A percentile compares a stretch with the other conserved stretches of the same genome.
Conservation (phyloP, 2,888 invertebrate species). For the Acrobasis consociella region DNA sequence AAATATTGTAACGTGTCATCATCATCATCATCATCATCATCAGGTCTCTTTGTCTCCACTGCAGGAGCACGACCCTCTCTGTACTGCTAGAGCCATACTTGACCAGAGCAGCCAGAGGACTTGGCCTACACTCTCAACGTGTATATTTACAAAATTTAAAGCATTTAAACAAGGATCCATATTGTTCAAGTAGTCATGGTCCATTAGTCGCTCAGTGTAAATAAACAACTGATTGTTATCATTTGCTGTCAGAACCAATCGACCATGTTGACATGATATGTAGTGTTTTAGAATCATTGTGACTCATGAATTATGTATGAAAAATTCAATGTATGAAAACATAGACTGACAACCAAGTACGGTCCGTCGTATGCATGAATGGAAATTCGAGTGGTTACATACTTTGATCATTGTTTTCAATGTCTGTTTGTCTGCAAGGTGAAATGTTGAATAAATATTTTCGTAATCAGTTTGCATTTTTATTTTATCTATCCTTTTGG, state of each 20-base stretch:
- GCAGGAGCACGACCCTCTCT: too few relatives aligned
- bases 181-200: slow-evolving; percentile 12
- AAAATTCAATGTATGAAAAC: slow-evolving; percentile 13
- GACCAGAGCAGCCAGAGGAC: too few relatives aligned
- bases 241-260: slow-evolving; percentile 20
- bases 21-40: too few relatives aligned
- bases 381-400: slow-evolving; percentile 7
- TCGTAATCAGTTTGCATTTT: not conserved
- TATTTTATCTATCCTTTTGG: not conserved
- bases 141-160: too few relatives aligned
- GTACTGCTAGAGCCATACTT: too few relatives aligned
- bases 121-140: too few relatives aligned
- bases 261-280: slow-evolving; percentile 24
- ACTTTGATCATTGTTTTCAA: slow-evolving; percentile 12
- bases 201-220: slow-evolving; percentile 22
- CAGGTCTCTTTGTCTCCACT: too few relatives aligned
- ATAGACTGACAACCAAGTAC: slow-evolving; percentile 12
- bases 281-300: slow-evolving; percentile 19
- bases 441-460: not conserved
- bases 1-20: too few relatives aligned
- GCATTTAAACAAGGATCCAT: not conserved
- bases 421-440: slow-evolving; percentile 3
- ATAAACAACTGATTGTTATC: slow-evolving; percentile 22
- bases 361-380: slow-evolving; percentile 16
- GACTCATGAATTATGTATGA: slow-evolving; percentile 10